Evolutionary conservation across 1,140 invertebrate genomes (phyloP), one percentile per base, ranked within the genome.

Genomic region (Centruroides sculpturatus): DNA sequence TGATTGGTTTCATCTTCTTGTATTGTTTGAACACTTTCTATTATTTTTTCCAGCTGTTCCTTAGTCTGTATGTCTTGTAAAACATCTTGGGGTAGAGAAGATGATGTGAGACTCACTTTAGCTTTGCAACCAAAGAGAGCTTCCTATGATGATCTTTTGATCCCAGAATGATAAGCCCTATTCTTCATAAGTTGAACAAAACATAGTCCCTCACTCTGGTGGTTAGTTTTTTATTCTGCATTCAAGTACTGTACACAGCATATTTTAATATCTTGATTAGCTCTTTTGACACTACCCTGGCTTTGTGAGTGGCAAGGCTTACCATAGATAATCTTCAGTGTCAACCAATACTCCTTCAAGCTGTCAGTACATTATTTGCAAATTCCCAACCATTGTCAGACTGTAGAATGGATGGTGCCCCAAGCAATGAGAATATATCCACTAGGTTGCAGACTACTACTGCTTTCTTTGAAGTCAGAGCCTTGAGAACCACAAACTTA

Each of bases 401-500:
- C 57, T 75, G 73, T 23, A 75, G 63, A 47, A 76, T 73, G 51
- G 48, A 47, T 35, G 74, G 73, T 49, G 70, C 69, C 10, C 72
- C 71, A 66, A 74, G 68, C 63, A 70, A 64, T 35, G 68, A 65
- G 68, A 76, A 76, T 59, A 75, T 74, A 53, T 74, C 70, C 4
- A 71, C 35, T 13, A 76, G 57, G n/a, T 74, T 60, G 36, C 66
- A 66, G n/a, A 70, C 68, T 34, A 76, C 71, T 69, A 73, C 69
- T 34, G 70, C 73, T 53, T 61, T 54, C 63, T 76, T 76, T 35
- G 62, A 67, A 63, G 65, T 70, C 12, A 77, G 57, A 49, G 74
- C 66, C 41, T 70, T 66, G 9, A 76, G 64, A 66, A 71, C 61
- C 55, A 69, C 64, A 67, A 76, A 78, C 67, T 78, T 78, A 0